Conservation (phyloP, 2,113 vertebrate species). For the Oncorhynchus mykiss region DNA sequence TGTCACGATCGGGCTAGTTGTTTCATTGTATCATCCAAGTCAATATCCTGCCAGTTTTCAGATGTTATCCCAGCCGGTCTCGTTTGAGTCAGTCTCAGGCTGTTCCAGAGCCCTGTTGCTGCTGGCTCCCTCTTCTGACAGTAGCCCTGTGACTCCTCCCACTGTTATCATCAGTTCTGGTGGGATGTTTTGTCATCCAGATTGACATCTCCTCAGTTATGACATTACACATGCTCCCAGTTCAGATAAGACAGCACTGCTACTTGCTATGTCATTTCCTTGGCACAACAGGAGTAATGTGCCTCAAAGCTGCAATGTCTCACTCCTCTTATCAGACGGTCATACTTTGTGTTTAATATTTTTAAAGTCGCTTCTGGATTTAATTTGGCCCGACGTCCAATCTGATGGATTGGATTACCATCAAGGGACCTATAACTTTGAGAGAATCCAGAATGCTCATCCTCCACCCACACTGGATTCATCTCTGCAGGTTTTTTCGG, state of each 20-base stretch:
- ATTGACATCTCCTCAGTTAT: slow-evolving; percentile 45
- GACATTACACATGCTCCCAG: slow-evolving; percentile 44
- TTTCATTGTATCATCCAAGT: too few relatives aligned
- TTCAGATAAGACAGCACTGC: slow-evolving; percentile 37
- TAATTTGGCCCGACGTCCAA: slow-evolving; percentile 4
- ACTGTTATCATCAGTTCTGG: slow-evolving; percentile 25
- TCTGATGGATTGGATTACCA: slow-evolving; percentile 10
- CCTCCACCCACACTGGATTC: neutral
- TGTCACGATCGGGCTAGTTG: too few relatives aligned
- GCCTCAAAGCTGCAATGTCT: too few relatives aligned
- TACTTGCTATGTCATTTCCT: slow-evolving; percentile 11
- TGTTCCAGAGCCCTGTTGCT: neutral
- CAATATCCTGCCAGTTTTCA: too few relatives aligned
- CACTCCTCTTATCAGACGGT: slow-evolving; percentile 15
- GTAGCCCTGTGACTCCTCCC: slow-evolving; percentile 19
- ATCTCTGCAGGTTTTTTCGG: neutral
- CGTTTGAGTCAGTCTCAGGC: too few relatives aligned
- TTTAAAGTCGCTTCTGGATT: slow-evolving; percentile 6
- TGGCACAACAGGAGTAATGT: slow-evolving; percentile 10
- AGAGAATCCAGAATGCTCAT: slow-evolving; percentile 16
- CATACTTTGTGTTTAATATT: slow-evolving; percentile 22
- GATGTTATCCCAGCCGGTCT: neutral
- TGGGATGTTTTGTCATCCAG: slow-evolving; percentile 28
- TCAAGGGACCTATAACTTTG: slow-evolving; percentile 13
- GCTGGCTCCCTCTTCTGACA: slow-evolving; percentile 14